Base-by-base conservation (phyloP, 2,113 vertebrate genomes). In the Morone saxatilis region DNA sequence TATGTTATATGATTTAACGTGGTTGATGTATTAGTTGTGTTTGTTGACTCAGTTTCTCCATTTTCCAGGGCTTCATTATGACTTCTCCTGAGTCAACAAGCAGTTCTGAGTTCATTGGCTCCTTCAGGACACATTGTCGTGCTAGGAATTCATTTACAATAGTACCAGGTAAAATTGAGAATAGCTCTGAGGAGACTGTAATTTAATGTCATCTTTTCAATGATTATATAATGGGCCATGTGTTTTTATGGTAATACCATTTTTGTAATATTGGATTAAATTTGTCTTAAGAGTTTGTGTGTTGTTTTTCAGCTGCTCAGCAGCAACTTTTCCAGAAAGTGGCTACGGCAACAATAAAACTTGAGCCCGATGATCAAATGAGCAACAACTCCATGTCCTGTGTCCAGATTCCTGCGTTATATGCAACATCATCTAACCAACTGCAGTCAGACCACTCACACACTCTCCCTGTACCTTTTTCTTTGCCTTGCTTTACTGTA, bases 401-500 rank as follows among this genome's bases (percentile, higher is more conserved):
- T 16, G 12, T 78, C 31, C 36, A 20, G 43, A 59, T 43, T 71
- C 68, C 68, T 53, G 53, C 40, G 31, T 31, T 71, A 17, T 36
- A 20, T 77, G 17, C 51, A 36, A 0, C 68, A 45, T 65, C 61
- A 22, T 47, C 61, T 22, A 31, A 41, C 19, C 48, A 31, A 2
- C 57, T 56, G 25, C 41, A 31, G 50, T 47, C 57, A 22, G 45
- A 72, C 12, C 43, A 43, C 53, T 48, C 54, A 62, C 36, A 68
- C 14, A 61, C 38, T 4, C 13, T 45, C 9, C 36, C 38, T 38
- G 60, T 11, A 47, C 36, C 38, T 11, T 22, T 68, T 22, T 10
- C 61, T 78, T n/a, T 53, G n/a, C 47, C 69, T 38, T 54, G 61
- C 22, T 47, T 84, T 48, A 50, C 48, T 5, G 4, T 76, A 22